Evolutionary conservation across 2,113 vertebrate genomes (phyloP).

Genomic region (Daphoenositta chrysoptera): DNA sequence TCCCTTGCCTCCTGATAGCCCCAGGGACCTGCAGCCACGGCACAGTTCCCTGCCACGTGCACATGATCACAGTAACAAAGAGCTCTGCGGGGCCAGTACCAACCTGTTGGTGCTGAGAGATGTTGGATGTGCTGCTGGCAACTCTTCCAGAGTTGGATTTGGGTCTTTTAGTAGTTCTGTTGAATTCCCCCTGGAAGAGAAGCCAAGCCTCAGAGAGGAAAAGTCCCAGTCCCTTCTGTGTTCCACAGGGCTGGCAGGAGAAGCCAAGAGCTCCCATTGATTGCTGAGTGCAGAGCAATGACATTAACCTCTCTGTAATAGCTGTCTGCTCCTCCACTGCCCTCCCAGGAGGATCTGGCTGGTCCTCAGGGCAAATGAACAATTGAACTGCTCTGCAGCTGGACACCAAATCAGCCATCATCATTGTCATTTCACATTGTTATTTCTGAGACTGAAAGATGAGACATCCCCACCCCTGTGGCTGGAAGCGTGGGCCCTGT

Average conservation of each 20-base stretch:
- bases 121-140: neutral
- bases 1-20: neutral
- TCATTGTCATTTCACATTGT: neutral
- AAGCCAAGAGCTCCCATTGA: neutral
- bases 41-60: fast-evolving
- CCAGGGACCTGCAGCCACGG: neutral
- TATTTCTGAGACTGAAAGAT: neutral
- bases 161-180: neutral
- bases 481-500: neutral
- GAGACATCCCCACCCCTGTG: neutral
- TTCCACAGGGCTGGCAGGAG: neutral
- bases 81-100: neutral
- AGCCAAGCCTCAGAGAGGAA: neutral
- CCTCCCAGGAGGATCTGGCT: neutral
- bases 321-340: neutral
- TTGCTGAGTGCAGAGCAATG: neutral
- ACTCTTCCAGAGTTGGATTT: neutral
- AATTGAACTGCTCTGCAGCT: neutral
- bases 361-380: neutral
- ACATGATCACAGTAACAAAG: fast-evolving
- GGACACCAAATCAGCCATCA: neutral
- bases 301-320: neutral
- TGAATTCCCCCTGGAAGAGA: neutral
- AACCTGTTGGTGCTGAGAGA: neutral
- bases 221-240: neutral